phyloP scores from a whole-genome alignment of 2,888 invertebrate species.

The Ditula angustiorana region DNA sequence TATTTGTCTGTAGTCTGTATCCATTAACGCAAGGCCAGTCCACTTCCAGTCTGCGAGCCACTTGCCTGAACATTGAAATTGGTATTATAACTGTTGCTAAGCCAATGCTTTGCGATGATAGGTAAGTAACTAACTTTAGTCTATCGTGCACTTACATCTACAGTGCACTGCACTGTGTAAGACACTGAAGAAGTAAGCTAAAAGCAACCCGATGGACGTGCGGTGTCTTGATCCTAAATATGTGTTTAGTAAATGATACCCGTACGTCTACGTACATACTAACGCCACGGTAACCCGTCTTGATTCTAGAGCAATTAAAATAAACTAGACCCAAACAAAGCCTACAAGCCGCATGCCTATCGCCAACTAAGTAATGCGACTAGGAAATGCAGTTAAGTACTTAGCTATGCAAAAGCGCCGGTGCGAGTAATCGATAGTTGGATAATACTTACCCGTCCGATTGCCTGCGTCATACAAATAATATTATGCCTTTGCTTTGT shows the following conservation, averaged over 20 bases:
- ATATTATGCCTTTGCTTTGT: constrained; percentile 7
- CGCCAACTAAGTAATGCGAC: background rate
- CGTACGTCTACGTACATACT: no score
- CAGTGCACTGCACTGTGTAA: no score
- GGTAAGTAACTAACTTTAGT: no score
- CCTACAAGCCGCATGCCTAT: background rate
- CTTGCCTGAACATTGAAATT: constrained; percentile 11
- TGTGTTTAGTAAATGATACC: no score
- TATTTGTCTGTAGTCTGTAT: background rate
- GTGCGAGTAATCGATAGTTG: constrained; percentile 8
- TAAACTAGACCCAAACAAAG: background rate
- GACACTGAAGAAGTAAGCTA: no score
- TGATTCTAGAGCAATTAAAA: background rate
- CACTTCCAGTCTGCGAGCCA: constrained; percentile 17
- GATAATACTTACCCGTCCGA: constrained; percentile 4
- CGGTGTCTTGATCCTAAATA: no score
- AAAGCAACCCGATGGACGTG: no score
- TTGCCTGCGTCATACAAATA: constrained; percentile 26
- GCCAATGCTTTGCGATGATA: background rate
- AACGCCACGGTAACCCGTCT: no score
- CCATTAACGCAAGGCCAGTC: constrained; percentile 33
- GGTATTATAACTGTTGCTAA: constrained; percentile 6
- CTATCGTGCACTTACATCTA: no score
- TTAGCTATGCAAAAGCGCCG: constrained; percentile 2
- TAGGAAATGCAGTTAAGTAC: constrained; percentile 15